Base-by-base conservation (phyloP, 2,113 vertebrate species). In the Ceyx margarethae region DNA sequence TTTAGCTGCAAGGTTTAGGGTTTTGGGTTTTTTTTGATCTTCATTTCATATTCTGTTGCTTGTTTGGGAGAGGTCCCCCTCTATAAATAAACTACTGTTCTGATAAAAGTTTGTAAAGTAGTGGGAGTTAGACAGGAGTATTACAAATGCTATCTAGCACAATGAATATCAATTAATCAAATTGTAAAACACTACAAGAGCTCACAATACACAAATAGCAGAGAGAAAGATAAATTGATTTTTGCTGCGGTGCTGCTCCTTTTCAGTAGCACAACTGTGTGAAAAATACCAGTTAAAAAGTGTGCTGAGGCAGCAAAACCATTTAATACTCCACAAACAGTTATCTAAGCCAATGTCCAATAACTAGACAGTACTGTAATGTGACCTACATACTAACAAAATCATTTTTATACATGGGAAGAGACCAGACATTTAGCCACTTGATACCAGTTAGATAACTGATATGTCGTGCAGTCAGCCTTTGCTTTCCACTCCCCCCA, bases 331-430 rank as follows among this genome's bases (percentile, higher is more conserved):
- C 98, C 97, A 98, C 99, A 99, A 99, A 99, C 98, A 99, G 98
- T 98, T 98, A 99, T 98, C 99, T 98, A 97, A 98, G 98, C 98
- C 98, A 97, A 97, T 98, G 98, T 98, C 98, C 99, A 98, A 98
- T 98, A 98, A 98, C 98, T 97, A 98, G 98, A 98, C 98, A 97
- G 98, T 97, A 97, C 98, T 97, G 98, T 98, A 98, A 98, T 98
- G 98, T 99, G 99, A 99, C 99, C 99, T 98, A 99, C 98, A 99
- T 99, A 98, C 98, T 98, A 98, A 99, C 98, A 98, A 98, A 98
- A 98, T 98, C 98, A 96, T 97, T 97, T 96, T 97, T 96, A 97
- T 98, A 95, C 96, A 94, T 95, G 93, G 96, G 96, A 96, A 97
- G 96, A 90, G 78, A 95, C 96, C 95, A 97, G 95, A 95, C 97